Evolutionary conservation across 2,888 invertebrate genomes (phyloP).

Genomic region (Colostygia pectinataria): DNA sequence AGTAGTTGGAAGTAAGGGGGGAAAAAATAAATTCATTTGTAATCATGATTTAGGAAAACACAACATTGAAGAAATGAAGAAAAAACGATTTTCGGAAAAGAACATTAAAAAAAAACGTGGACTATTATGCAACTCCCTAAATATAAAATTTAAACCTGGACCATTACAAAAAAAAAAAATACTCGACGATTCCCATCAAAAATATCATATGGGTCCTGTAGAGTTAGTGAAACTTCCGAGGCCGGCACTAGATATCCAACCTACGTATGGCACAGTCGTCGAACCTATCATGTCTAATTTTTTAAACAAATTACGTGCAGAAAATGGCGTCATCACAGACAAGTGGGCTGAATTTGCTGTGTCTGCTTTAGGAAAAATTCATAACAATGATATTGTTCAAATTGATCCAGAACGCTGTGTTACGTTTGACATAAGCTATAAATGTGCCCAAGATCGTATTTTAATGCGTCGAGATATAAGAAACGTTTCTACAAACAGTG

Average conservation of each 20-base stretch:
- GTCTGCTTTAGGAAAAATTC: slow-evolving; percentile 66
- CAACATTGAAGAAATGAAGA: slow-evolving; percentile 21
- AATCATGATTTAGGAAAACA: slow-evolving; percentile 50
- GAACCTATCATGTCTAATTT: slow-evolving; percentile 67
- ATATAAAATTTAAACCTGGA: slow-evolving; percentile 80
- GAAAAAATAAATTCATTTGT: slow-evolving; percentile 59
- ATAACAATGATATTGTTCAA: slow-evolving; percentile 44
- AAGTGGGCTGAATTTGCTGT: slow-evolving; percentile 83
- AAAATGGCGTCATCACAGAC: slow-evolving; percentile 65
- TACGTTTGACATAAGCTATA: slow-evolving; percentile 83
- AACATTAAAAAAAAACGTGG: slow-evolving; percentile 22
- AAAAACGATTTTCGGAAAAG: slow-evolving; percentile 18
- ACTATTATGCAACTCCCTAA: slow-evolving; percentile 58
- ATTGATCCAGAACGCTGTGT: slow-evolving; percentile 55
- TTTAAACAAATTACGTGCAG: slow-evolving; percentile 60
- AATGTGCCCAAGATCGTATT: slow-evolving; percentile 81
- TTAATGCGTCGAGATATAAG: slow-evolving; percentile 68
- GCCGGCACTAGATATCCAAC: slow-evolving; percentile 72
- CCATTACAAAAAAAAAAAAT: slow-evolving; percentile 77
- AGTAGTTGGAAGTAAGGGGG: slow-evolving; percentile 67
- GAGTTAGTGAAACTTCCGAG: slow-evolving; percentile 77
- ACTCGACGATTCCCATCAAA: slow-evolving; percentile 70
- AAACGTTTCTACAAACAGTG: neutral
- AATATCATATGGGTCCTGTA: slow-evolving; percentile 68
- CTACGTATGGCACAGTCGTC: slow-evolving; percentile 71